Percentiles rank a stretch among this genome's conserved stretches.
Conservation (phyloP, 2,113 vertebrate genomes). For the Python bivittatus region DNA sequence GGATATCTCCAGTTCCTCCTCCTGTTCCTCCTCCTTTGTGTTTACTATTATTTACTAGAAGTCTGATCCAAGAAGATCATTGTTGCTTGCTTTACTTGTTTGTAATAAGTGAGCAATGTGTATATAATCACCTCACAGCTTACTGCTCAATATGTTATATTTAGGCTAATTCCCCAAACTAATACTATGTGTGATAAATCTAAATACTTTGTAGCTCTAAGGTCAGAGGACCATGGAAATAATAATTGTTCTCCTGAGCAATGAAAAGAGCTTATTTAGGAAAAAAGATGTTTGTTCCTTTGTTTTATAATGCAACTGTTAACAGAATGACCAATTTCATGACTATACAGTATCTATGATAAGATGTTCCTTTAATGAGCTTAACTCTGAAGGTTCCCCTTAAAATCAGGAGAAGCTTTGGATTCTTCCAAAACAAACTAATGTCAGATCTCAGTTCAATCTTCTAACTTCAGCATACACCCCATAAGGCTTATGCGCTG, state of each 20-base stretch:
- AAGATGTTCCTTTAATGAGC: no score
- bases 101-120: not conserved
- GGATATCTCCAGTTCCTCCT: not conserved
- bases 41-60: not conserved
- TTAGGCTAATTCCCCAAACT: conserved; percentile 28
- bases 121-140: not conserved
- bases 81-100: not conserved
- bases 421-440: not conserved
- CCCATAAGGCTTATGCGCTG: no score
- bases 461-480: not conserved
- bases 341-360: not conserved
- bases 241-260: conserved; percentile 21
- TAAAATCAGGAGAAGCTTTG: not conserved
- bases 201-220: conserved; percentile 33
- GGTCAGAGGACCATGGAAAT: conserved; percentile 41
- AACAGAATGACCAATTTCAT: not conserved
- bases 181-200: conserved; percentile 17
- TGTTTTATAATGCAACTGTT: no score
- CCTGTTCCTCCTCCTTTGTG: no score
- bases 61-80: not conserved
- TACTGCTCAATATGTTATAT: not conserved
- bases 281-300: conserved; percentile 23
- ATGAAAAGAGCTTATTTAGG: conserved; percentile 52
- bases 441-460: not conserved
- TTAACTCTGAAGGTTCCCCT: no score